Conservation (phyloP, 2,888 invertebrate species). For the Petrolisthes cinctipes region DNA sequence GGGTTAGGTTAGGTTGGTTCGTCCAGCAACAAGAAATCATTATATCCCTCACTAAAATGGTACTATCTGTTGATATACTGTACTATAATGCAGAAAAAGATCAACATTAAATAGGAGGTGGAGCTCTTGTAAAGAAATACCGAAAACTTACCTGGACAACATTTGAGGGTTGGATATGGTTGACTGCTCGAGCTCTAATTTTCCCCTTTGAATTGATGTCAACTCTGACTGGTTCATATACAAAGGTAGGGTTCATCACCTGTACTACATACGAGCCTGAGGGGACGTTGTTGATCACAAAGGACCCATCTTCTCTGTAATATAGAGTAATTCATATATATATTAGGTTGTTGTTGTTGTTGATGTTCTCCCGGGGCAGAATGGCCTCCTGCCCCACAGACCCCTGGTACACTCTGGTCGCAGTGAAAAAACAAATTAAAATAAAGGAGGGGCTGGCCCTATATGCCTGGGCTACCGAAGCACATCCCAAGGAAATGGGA, state of each 20-base stretch:
- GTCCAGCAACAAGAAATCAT: too few species aligned
- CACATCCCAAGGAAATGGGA: too few species aligned
- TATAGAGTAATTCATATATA: background rate
- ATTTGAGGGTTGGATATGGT: conserved; percentile 90
- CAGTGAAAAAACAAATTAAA: too few species aligned
- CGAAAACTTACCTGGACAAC: conserved; percentile 77
- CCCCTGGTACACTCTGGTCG: too few species aligned
- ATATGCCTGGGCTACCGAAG: too few species aligned
- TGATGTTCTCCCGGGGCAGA: too few species aligned
- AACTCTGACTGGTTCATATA: conserved; percentile 93
- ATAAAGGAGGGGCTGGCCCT: too few species aligned
- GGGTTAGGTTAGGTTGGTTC: too few species aligned
- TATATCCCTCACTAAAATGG: background rate
- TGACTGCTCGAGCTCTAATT: conserved; percentile 92
- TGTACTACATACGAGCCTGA: conserved; percentile 95
- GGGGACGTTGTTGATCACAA: conserved; percentile 87
- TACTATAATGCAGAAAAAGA: background rate
- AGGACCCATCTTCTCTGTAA: conserved; percentile 81
- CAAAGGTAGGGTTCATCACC: conserved; percentile 88
- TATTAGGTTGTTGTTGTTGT: too few species aligned
- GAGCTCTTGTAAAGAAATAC: background rate
- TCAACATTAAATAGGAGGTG: background rate
- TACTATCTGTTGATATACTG: background rate
- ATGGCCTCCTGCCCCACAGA: too few species aligned
- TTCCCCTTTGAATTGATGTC: conserved; percentile 98